Percentiles rank a stretch among this genome's conserved stretches.
Evolutionary conservation across 2,888 invertebrate genomes (phyloP).

Genomic region (Machimus atricapillus): DNA sequence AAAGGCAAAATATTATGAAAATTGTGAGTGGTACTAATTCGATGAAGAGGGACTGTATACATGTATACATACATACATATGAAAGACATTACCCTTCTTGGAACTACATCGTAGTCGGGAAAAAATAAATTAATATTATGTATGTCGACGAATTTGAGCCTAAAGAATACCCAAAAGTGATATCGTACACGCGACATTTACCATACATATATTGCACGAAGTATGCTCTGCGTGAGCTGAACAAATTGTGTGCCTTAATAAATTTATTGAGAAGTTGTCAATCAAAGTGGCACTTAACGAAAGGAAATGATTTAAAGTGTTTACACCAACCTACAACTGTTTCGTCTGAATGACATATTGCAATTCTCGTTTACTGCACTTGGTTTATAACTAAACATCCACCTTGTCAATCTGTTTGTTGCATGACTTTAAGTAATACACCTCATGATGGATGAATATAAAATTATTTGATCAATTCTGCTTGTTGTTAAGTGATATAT

Average conservation of each 20-base stretch:
- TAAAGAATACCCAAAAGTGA: too few species aligned
- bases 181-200: too few species aligned
- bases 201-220: background rate
- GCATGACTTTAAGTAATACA: background rate
- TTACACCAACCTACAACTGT: background rate
- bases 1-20: too few species aligned
- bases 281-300: background rate
- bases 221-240: background rate
- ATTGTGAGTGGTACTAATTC: too few species aligned
- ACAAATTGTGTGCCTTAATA: background rate
- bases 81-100: too few species aligned
- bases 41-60: too few species aligned
- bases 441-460: background rate
- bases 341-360: background rate
- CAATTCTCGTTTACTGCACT: background rate
- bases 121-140: too few species aligned
- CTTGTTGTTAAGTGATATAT: background rate
- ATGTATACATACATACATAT: too few species aligned
- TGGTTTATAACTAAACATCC: background rate
- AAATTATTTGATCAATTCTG: slow-evolving; percentile 31
- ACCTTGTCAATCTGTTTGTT: background rate
- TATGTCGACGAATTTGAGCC: too few species aligned
- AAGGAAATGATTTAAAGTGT: background rate
- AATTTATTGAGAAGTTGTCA: background rate
- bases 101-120: too few species aligned